A percentile compares a stretch with the other conserved stretches of the same genome.
Conservation (phyloP, 2,888 invertebrate species). For the Plagodis dolabraria region DNA sequence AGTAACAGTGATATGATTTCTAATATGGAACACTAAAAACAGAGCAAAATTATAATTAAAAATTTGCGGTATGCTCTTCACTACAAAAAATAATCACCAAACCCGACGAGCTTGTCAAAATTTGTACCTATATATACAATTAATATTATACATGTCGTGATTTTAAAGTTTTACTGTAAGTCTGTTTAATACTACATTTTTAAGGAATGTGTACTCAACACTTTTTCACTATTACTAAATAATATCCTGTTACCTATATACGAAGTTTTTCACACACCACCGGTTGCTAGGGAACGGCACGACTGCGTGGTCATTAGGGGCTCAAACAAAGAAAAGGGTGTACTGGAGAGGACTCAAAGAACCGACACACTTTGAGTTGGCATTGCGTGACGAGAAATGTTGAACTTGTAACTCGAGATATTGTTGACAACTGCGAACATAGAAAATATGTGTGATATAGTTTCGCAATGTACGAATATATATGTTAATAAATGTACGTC, state of each 20-base stretch:
- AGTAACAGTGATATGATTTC: too few species aligned
- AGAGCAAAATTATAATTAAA: too few species aligned
- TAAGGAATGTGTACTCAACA: neutral
- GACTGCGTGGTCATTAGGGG: constrained; percentile 51
- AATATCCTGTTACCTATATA: constrained; percentile 13
- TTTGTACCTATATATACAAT: too few species aligned
- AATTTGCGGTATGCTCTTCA: too few species aligned
- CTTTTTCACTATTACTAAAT: constrained; percentile 4
- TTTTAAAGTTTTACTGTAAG: too few species aligned
- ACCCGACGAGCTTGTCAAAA: too few species aligned
- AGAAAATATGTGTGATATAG: neutral
- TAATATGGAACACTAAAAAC: too few species aligned
- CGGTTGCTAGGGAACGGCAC: constrained; percentile 50
- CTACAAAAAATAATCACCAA: too few species aligned
- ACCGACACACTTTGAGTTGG: constrained; percentile 25
- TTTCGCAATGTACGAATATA: too few species aligned
- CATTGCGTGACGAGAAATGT: constrained; percentile 22
- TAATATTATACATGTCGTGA: too few species aligned
- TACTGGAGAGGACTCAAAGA: constrained; percentile 32
- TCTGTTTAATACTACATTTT: too few species aligned
- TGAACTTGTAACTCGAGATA: constrained; percentile 17
- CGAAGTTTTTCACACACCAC: constrained; percentile 5
- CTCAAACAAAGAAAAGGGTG: constrained; percentile 42
- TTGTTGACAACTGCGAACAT: neutral
- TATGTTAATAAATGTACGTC: too few species aligned